Base-by-base conservation (phyloP, 1,140 invertebrate genomes). In the Procambarus virginalis region DNA sequence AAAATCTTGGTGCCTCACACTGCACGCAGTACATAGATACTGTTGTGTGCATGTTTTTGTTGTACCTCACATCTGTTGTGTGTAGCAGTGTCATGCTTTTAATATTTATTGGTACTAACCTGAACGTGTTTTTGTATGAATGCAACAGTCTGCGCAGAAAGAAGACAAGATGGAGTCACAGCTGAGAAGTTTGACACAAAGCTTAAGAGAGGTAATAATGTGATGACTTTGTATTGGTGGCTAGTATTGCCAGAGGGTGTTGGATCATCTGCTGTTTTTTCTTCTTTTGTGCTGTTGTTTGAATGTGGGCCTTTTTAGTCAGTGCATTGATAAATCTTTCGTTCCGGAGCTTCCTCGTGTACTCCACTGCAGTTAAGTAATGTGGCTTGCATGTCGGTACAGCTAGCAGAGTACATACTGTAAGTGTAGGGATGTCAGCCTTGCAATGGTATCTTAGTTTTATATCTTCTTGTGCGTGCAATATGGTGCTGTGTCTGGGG, bases 131-230 rank as follows among this genome's bases (percentile, higher is more conserved):
- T 73, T 34, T 34, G 68, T 73, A n/a, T 73, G n/a, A 73, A 73
- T 34, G 89, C 92, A 73, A 92, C 95, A 98, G 98, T 97, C 98
- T 93, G 98, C 97, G 93, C 97, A 98, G 95, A 97, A 98, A 95
- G 98, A 99, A 95, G 98, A 99, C 95, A 97, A 97, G 92, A 99
- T 97, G 95, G 97, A 98, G 94, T 96, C 96, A 93, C 97, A 98
- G 95, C 97, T 99, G 93, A 98, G 98, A 95, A 96, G 97, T 93
- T 95, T 99, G 94, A 96, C 97, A 94, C 96, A 96, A 94, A 96
- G 98, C 94, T 96, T 99, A 92, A 98, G 97, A 96, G 97, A 98
- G 97, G 98, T 98, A 97, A 95, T 92, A 12, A n/a, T 22, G 17
- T 60, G 4, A n/a, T 64, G 4, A 17, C 12, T 17, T 81, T 34